A percentile compares a stretch with the other conserved stretches of the same genome.
Conservation (phyloP, 2,113 vertebrate species). For the Lycocorax pyrrhopterus region DNA sequence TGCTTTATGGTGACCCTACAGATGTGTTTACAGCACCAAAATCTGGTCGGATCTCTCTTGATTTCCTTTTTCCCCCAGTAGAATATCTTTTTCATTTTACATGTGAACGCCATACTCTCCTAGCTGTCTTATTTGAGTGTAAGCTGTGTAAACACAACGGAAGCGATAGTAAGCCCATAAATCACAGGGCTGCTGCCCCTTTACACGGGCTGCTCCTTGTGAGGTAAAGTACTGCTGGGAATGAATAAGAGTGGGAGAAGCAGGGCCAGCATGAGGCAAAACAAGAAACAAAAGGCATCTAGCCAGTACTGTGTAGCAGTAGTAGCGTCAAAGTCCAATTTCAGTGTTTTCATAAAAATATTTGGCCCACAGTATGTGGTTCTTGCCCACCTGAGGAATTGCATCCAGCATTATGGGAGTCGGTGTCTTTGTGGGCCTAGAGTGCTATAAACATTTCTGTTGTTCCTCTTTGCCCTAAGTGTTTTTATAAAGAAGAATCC, state of each 20-base stretch:
- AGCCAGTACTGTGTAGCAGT: background rate
- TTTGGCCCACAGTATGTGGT: background rate
- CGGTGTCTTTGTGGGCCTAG: background rate
- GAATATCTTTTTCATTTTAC: slow-evolving; percentile 10
- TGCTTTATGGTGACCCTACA: slow-evolving; percentile 39
- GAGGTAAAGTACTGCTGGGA: background rate
- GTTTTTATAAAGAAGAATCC: background rate
- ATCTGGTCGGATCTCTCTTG: background rate
- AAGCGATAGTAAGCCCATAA: slow-evolving; percentile 13
- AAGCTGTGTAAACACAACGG: background rate
- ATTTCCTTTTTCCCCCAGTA: background rate
- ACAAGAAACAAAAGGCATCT: background rate
- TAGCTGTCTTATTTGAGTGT: background rate
- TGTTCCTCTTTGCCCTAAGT: background rate
- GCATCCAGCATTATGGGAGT: background rate
- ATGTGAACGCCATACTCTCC: background rate
- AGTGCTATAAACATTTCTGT: background rate
- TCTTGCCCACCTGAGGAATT: background rate
- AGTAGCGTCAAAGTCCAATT: background rate
- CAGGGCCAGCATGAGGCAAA: background rate
- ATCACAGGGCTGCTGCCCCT: background rate
- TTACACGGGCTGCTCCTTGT: background rate
- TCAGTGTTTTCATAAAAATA: background rate
- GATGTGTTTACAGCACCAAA: slow-evolving; percentile 47
- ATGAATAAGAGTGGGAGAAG: background rate